Evolutionary conservation across 2,113 vertebrate species (phyloP).

Genomic region (Rhineura floridana): DNA sequence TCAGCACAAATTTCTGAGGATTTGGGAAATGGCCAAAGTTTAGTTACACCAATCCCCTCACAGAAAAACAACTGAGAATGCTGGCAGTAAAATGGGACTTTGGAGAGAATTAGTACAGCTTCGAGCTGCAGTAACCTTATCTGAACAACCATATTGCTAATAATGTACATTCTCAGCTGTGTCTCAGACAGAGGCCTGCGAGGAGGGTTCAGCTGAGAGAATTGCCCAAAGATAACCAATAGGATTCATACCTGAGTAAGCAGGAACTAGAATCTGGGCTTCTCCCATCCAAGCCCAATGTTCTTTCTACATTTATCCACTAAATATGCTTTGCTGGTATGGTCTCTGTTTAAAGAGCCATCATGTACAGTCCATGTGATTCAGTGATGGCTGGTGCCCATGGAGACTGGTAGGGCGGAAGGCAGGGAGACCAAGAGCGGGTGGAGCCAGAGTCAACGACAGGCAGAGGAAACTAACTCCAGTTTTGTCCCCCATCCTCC

Average conservation of each 20-base stretch:
- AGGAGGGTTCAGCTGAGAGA: background rate
- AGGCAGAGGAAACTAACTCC: too few relatives aligned
- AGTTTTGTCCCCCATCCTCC: too few relatives aligned
- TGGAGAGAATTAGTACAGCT: constrained; percentile 2
- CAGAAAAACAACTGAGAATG: constrained; percentile 14
- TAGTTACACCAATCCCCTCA: background rate
- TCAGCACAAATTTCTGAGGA: background rate
- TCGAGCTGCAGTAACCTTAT: background rate
- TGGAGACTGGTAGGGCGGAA: too few relatives aligned
- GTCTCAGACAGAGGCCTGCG: background rate
- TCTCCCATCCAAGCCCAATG: background rate
- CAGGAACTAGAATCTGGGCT: background rate
- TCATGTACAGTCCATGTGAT: background rate
- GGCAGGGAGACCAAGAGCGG: too few relatives aligned
- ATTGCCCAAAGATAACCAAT: background rate
- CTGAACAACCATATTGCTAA: background rate
- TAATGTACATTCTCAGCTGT: background rate
- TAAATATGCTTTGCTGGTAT: background rate
- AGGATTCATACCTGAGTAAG: background rate
- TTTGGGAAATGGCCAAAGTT: background rate
- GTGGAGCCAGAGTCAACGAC: too few relatives aligned
- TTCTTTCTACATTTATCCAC: too few relatives aligned
- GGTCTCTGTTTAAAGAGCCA: background rate
- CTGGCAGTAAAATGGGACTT: background rate
- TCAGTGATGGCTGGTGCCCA: too few relatives aligned